Percentiles rank a stretch among this genome's conserved stretches.
Evolutionary conservation across 2,797 vertebrate genomes (phyloP).

Genomic region (Anabacerthia variegaticeps): DNA sequence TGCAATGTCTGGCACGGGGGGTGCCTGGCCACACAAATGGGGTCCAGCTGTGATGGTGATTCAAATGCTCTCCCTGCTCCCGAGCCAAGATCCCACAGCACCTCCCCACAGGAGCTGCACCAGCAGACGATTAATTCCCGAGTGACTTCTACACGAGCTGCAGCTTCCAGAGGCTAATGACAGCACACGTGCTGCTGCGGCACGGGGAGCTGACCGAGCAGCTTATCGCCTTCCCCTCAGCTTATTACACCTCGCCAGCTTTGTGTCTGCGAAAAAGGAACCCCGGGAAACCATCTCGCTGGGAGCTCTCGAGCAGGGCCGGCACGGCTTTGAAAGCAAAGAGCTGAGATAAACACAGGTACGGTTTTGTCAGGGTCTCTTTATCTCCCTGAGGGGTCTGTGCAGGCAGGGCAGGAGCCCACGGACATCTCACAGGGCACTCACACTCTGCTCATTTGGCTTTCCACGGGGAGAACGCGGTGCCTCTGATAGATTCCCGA

Average conservation of each 20-base stretch:
- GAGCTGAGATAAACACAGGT: neutral
- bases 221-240: neutral
- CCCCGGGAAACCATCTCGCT: neutral
- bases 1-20: accelerated
- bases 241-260: neutral
- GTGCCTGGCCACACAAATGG: accelerated
- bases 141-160: neutral
- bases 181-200: neutral
- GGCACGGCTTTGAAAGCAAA: neutral
- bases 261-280: neutral
- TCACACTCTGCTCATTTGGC: neutral
- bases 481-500: neutral
- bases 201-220: neutral
- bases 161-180: neutral
- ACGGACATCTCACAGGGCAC: neutral
- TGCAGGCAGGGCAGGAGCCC: neutral
- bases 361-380: neutral
- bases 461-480: neutral
- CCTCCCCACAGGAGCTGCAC: neutral
- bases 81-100: neutral
- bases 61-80: neutral
- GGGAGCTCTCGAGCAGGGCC: neutral
- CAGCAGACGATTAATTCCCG: neutral
- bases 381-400: neutral
- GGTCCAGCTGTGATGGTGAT: accelerated